These are phyloP conservation scores for Anarsia innoxiella DNA, from an alignment of 2,888 invertebrate genomes.

Conservation along the genomic window DNA sequence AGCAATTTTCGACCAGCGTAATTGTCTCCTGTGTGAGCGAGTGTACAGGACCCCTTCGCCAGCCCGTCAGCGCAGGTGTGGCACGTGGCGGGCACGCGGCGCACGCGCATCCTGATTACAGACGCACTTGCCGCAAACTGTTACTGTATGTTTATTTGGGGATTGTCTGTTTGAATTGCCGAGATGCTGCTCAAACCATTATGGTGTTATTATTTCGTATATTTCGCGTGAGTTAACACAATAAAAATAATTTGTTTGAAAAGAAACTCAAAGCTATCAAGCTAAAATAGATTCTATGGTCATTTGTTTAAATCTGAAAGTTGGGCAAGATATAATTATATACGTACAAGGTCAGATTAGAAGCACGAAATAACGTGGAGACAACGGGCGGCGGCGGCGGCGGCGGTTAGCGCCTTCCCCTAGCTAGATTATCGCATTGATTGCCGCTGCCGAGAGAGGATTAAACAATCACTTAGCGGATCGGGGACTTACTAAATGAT, in stretches of 20 bases:
- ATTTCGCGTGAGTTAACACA: no score
- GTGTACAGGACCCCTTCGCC: no score
- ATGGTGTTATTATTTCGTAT: constrained; percentile 40
- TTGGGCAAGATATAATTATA: background rate
- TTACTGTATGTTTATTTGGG: constrained; percentile 27
- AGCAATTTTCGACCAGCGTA: no score
- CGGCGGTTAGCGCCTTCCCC: constrained; percentile 52
- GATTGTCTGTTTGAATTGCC: constrained; percentile 39
- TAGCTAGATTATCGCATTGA: constrained; percentile 64
- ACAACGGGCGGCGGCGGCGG: no score
- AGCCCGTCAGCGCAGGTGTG: constrained; percentile 8
- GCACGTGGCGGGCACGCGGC: constrained; percentile 51
- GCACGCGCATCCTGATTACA: constrained; percentile 37
- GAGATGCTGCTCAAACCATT: constrained; percentile 38
- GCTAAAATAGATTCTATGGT: no score
- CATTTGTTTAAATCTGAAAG: no score
- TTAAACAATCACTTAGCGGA: constrained; percentile 61
- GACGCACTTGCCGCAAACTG: constrained; percentile 62
- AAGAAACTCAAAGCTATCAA: no score
- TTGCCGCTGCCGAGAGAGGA: constrained; percentile 43
- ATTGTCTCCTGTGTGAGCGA: no score
- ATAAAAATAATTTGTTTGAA: no score
- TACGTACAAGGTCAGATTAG: constrained; percentile 2
- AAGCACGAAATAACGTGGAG: constrained; percentile 20
- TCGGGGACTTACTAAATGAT: constrained; percentile 1